phyloP scores from a whole-genome alignment of 1,140 invertebrate genomes.

The Periplaneta americana region DNA sequence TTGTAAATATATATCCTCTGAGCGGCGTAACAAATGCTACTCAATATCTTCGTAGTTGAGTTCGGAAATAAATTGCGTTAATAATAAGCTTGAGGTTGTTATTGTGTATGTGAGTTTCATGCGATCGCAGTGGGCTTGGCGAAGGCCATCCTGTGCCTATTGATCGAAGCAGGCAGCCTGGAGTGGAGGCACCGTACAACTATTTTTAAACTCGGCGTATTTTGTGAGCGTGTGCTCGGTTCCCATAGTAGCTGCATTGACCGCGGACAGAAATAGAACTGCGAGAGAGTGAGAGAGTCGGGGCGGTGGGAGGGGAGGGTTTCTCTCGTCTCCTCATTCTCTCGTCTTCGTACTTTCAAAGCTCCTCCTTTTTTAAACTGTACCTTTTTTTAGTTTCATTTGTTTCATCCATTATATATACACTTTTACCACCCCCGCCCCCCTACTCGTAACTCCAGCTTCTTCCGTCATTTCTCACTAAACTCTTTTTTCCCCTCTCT shows the following conservation, averaged over 20 bases:
- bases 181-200: not conserved
- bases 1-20: too few species aligned
- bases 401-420: not conserved
- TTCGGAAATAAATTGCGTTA: not conserved
- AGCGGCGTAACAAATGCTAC: not conserved
- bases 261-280: not conserved
- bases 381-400: too few species aligned
- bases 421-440: too few species aligned
- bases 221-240: not conserved
- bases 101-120: too few species aligned
- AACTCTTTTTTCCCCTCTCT: too few species aligned
- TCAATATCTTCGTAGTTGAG: not conserved
- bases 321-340: not conserved
- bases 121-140: too few species aligned
- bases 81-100: not conserved
- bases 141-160: not conserved
- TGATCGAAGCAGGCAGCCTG: too few species aligned
- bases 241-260: not conserved
- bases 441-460: too few species aligned
- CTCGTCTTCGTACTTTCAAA: not conserved
- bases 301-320: not conserved
- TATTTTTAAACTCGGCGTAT: not conserved
- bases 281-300: not conserved
- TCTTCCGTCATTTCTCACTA: too few species aligned
- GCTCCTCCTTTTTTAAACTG: not conserved